Conservation (phyloP, 2,797 vertebrate species). For the Hozukius guyotensis region DNA sequence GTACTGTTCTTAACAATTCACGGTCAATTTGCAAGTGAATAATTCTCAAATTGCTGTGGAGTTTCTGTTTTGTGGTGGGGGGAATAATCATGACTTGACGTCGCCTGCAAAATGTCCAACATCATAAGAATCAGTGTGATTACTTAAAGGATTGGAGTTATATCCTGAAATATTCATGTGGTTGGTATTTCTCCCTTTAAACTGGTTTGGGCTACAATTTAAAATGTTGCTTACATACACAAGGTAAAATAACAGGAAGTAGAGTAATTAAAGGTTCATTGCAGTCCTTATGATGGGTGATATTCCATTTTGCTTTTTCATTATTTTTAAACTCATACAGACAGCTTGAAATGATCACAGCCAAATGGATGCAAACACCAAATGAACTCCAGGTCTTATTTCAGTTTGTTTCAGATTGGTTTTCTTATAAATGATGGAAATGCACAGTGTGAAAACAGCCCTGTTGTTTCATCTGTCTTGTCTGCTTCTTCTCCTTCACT, state of each 20-base stretch:
- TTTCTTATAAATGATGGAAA: background rate
- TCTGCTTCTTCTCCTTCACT: background rate
- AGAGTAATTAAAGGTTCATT: background rate
- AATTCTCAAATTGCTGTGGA: background rate
- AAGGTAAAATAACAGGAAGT: background rate
- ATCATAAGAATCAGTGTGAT: background rate
- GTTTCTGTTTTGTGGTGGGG: background rate
- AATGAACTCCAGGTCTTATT: background rate
- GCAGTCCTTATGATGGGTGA: background rate
- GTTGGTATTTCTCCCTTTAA: background rate
- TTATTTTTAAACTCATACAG: background rate
- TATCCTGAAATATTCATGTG: background rate
- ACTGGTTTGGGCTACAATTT: background rate
- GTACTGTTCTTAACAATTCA: background rate
- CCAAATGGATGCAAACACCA: constrained; percentile 11
- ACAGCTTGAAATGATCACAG: background rate
- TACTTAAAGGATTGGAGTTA: background rate
- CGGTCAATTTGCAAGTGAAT: background rate
- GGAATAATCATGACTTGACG: background rate
- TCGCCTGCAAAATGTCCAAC: background rate
- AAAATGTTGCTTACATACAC: background rate
- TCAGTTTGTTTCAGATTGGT: background rate
- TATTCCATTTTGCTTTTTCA: background rate
- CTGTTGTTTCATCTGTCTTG: background rate
- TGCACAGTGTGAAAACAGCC: background rate